A percentile compares a stretch with the other conserved stretches of the same genome.
Evolutionary conservation across 2,888 invertebrate species (phyloP).

Genomic region (Xestia c-nigrum): DNA sequence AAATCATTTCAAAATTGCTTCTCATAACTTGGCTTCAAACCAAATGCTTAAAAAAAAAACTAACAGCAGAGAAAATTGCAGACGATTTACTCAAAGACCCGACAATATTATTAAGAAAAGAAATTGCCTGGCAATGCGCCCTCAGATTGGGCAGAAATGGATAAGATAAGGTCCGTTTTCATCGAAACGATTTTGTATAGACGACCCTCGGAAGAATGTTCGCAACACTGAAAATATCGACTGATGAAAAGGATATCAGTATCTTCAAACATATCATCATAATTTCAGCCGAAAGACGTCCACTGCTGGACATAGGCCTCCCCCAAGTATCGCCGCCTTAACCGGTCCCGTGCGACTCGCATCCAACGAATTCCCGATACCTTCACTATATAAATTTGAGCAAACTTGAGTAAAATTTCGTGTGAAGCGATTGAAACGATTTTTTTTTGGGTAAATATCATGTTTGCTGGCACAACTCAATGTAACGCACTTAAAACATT

Average conservation of each 20-base stretch:
- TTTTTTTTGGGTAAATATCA: too few relatives aligned
- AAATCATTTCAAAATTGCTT: not conserved
- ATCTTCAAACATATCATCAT: too few relatives aligned
- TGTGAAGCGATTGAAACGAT: too few relatives aligned
- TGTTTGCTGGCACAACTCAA: too few relatives aligned
- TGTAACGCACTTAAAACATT: too few relatives aligned
- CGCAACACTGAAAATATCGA: not conserved
- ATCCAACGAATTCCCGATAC: too few relatives aligned
- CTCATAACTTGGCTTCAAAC: not conserved
- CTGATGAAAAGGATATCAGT: not conserved
- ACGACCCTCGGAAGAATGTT: not conserved
- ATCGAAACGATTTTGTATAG: slow-evolving; percentile 20
- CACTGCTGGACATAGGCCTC: too few relatives aligned
- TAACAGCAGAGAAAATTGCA: slow-evolving; percentile 21
- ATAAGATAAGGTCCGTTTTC: slow-evolving; percentile 31
- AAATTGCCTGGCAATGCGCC: slow-evolving; percentile 14
- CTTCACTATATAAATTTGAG: too few relatives aligned
- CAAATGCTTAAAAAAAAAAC: slow-evolving; percentile 6
- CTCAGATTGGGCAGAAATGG: slow-evolving; percentile 22
- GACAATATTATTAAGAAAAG: slow-evolving; percentile 39
- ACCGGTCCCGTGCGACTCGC: too few relatives aligned
- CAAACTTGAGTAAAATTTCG: too few relatives aligned
- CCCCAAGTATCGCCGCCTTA: too few relatives aligned
- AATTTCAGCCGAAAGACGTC: too few relatives aligned
- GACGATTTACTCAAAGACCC: slow-evolving; percentile 28